Base-by-base conservation (phyloP, 2,113 vertebrate genomes). In the Tetrao urogallus region DNA sequence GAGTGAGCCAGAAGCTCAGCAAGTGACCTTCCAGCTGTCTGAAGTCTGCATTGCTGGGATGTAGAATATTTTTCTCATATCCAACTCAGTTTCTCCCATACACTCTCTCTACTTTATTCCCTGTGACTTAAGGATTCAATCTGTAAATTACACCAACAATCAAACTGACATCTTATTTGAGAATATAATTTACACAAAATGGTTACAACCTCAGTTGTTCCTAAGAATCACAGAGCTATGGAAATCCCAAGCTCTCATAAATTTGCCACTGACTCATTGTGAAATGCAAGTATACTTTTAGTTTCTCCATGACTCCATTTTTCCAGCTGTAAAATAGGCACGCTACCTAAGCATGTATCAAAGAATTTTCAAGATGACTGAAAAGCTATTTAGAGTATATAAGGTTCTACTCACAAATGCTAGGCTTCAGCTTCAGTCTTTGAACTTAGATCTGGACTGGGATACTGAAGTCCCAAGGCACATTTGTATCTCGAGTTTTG, bases 381-480 rank as follows among this genome's bases (percentile, higher is more conserved):
- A 5, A 17, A 76, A 45, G 25, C 78, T 92, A 6, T 34, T 90
- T 84, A 7, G 63, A 48, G 5, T 38, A 50, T 14, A 48, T 50
- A 61, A 75, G 75, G 4, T 15, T 93, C 60, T 75, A 54, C 38
- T 82, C 79, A 64, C 8, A 52, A 88, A 75, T 11, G 1, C 13
- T 72, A 32, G 7, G 40, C 61, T 95, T 82, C 20, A 24, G 40
- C 52, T 95, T 82, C 24, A 24, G 75, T 84, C 36, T 79, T 86
- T 56, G 21, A 28, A 79, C 16, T 22, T 48, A 50, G 32, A 66
- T 66, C 66, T 54, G 30, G 18, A 25, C 38, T 34, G 21, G 21
- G 30, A 89, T 93, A 83, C 47, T 83, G 47, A 92, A 70, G n/a
- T 63, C 27, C 30, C 54, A 20, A 16, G 34, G 30, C 45, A 4